Percentiles rank a stretch among this genome's conserved stretches.
These are phyloP conservation scores for Parotia lawesii DNA, from an alignment of 2,113 vertebrate species.

Conservation along the genomic window DNA sequence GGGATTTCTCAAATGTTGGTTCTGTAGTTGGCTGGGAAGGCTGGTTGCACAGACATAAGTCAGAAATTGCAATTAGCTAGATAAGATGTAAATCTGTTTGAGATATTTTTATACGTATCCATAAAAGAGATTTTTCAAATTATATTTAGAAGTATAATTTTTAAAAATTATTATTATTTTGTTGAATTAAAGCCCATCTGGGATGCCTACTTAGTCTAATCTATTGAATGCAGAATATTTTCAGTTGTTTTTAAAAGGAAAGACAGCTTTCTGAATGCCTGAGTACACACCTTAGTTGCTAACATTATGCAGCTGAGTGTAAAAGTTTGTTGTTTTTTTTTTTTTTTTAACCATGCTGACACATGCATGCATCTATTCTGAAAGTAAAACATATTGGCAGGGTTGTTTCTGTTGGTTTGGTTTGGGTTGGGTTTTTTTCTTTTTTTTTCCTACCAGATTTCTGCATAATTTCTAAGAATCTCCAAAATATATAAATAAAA, in stretches of 20 bases:
- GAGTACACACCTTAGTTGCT: neutral
- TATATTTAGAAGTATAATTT: neutral
- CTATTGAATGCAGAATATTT: neutral
- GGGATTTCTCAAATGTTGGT: neutral
- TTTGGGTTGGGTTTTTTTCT: neutral
- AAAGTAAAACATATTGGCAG: neutral
- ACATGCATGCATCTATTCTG: neutral
- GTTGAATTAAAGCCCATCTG: neutral
- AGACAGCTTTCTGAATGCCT: neutral
- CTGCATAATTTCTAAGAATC: neutral
- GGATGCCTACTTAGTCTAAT: neutral
- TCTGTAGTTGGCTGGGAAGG: neutral
- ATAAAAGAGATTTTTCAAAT: neutral
- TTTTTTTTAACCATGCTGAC: neutral
- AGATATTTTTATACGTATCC: neutral
- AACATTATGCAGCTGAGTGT: neutral
- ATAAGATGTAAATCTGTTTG: neutral
- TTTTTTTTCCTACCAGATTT: neutral
- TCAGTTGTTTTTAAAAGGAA: neutral
- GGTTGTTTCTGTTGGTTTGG: neutral
- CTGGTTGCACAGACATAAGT: neutral
- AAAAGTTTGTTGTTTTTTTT: neutral
- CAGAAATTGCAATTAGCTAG: neutral
- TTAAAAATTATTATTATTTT: neutral
- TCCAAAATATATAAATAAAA: neutral